Evolutionary conservation across 30 jellyfish, hydroid and myxozoan species (phyloP), one percentile per base, ranked within the genome.

Genomic region (Nemopilema nomurai): DNA sequence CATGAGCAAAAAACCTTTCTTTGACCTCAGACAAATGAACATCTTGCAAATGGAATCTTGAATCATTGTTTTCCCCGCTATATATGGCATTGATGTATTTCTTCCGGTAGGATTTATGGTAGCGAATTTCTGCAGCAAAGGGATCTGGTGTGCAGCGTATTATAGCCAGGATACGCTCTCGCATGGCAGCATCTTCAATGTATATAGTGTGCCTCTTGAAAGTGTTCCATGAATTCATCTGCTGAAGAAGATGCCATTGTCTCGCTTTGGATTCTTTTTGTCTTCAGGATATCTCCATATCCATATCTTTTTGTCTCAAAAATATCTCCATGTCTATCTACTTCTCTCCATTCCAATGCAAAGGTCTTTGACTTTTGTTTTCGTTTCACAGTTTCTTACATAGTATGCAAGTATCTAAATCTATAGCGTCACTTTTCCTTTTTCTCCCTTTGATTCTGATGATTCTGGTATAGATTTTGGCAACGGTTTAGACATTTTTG

Each of bases 21-120:
- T 70, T 70, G 65, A 70, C 81, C 27, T 70, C 81, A 70, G 81
- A 27, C 81, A 70, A 70, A 70, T 70, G 81, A 70, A 70, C 81
- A 70, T 70, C 81, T 70, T 26, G n/a, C 62, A 70, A 70, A 70
- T 70, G 81, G 62, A 70, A 70, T 70, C 81, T 70, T 70, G 81
- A 23, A 70, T 70, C 81, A 70, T 70, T 70, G 81, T 62, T 70
- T 26, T 70, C 81, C 81, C 65, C 22, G 16, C 81, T 70, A 49
- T 28, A 70, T 70, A 20, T 9, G 81, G 81, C 57, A 16, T 70
- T 70, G 81, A 70, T 70, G 81, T 70, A 70, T 70, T 70, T 70
- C 81, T 70, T 70, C 81, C 81, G 27, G 81, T 62, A 70, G 63
- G 81, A 70, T 70, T 70, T 70, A 70, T 70, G 81, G 25, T 70